phyloP scores from a whole-genome alignment of 2,888 invertebrate genomes.

The Sesamia inferens region DNA sequence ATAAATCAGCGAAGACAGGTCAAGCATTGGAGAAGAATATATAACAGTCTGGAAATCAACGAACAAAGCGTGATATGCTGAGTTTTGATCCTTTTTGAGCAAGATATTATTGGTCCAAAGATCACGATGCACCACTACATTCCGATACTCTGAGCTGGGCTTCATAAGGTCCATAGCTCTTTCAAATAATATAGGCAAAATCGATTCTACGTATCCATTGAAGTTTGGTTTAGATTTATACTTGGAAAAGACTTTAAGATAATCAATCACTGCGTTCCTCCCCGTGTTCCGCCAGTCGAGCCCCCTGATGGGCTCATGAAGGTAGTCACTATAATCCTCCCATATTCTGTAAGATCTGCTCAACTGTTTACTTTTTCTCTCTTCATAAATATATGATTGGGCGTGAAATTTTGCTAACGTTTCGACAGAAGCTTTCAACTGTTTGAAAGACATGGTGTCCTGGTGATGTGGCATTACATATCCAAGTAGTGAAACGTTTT shows the following conservation, averaged over 20 bases:
- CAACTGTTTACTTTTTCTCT: conserved; percentile 76
- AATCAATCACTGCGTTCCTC: conserved; percentile 79
- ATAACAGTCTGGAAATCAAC: conserved; percentile 93
- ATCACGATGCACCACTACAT: conserved; percentile 90
- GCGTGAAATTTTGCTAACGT: conserved; percentile 88
- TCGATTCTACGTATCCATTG: conserved; percentile 65
- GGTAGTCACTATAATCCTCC: conserved; percentile 78
- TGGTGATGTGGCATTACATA: conserved; percentile 78
- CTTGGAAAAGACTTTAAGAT: conserved; percentile 78
- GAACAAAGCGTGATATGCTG: conserved; percentile 86
- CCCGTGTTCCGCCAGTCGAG: conserved; percentile 80
- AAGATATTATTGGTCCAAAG: conserved; percentile 91
- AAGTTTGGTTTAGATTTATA: conserved; percentile 73
- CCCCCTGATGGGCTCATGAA: conserved; percentile 74
- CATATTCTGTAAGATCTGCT: conserved; percentile 79
- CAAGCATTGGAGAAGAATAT: conserved; percentile 92
- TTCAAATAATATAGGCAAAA: conserved; percentile 72
- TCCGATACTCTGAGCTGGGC: conserved; percentile 82
- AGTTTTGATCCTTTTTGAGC: conserved; percentile 77
- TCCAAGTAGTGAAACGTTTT: conserved; percentile 78
- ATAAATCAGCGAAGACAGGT: conserved; percentile 89
- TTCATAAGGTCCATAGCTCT: conserved; percentile 76
- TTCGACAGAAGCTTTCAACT: conserved; percentile 81
- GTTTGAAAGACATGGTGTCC: conserved; percentile 76
- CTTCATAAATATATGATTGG: conserved; percentile 85